Percentiles rank a stretch among this genome's conserved stretches.
Evolutionary conservation across 1,140 invertebrate genomes (phyloP).

Genomic region (Ridgeia piscesae): DNA sequence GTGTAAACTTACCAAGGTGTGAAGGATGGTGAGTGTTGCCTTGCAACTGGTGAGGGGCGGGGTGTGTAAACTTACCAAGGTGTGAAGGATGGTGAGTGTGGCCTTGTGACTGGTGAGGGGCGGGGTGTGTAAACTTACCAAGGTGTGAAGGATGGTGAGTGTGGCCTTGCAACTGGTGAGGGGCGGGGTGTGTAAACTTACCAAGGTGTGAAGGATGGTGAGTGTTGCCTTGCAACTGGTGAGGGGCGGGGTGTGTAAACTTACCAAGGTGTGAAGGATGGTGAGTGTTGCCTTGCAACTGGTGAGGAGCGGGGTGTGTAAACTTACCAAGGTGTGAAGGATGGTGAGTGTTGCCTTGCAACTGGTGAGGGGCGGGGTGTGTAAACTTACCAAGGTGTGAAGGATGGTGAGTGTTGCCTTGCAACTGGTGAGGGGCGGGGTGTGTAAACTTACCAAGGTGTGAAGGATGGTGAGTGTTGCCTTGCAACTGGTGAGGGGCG

Average conservation of each 20-base stretch:
- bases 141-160: slow-evolving; percentile 80
- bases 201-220: slow-evolving; percentile 76
- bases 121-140: slow-evolving; percentile 63
- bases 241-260: slow-evolving; percentile 69
- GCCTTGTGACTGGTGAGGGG: slow-evolving; percentile 81
- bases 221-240: slow-evolving; percentile 79
- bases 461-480: slow-evolving; percentile 80
- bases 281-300: slow-evolving; percentile 82
- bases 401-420: slow-evolving; percentile 82
- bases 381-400: slow-evolving; percentile 51
- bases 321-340: slow-evolving; percentile 62
- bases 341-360: slow-evolving; percentile 81
- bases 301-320: slow-evolving; percentile 72
- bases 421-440: slow-evolving; percentile 77
- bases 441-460: slow-evolving; percentile 59
- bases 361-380: slow-evolving; percentile 77
- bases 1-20: slow-evolving; percentile 57
- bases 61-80: slow-evolving; percentile 62
- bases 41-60: slow-evolving; percentile 78
- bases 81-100: slow-evolving; percentile 77
- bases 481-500: slow-evolving; percentile 78
- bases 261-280: slow-evolving; percentile 69
- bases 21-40: slow-evolving; percentile 79
- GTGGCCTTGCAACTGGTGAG: slow-evolving; percentile 80
- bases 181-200: slow-evolving; percentile 66